Conservation (phyloP, 1,140 invertebrate genomes). For the Drosophila yakuba region DNA sequence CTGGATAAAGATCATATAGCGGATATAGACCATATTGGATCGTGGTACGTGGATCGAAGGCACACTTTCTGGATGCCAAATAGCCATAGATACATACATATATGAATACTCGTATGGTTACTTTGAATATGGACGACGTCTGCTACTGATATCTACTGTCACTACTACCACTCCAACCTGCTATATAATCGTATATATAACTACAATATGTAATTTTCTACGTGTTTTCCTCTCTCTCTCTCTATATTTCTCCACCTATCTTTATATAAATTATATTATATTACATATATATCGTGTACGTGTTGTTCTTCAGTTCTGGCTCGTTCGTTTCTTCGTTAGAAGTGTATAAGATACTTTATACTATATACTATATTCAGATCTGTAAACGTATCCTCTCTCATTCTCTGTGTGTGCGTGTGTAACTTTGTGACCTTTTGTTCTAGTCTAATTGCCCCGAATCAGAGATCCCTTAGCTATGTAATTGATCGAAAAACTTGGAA, state of each 20-base stretch:
- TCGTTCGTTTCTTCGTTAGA: slow-evolving; percentile 73
- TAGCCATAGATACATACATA: slow-evolving; percentile 21
- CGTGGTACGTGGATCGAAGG: slow-evolving; percentile 42
- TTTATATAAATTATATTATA: slow-evolving; percentile 54
- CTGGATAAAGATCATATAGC: slow-evolving; percentile 12
- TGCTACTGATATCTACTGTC: slow-evolving; percentile 54
- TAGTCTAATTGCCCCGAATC: slow-evolving; percentile 29
- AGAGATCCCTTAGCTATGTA: slow-evolving; percentile 19
- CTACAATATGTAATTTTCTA: slow-evolving; percentile 74
- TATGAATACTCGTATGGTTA: slow-evolving; percentile 11
- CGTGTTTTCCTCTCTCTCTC: slow-evolving; percentile 66
- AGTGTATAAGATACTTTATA: slow-evolving; percentile 27
- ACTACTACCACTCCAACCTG: slow-evolving; percentile 59
- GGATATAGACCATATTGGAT: slow-evolving; percentile 3
- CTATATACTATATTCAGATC: slow-evolving; percentile 25
- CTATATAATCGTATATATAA: slow-evolving; percentile 68
- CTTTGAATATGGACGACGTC: slow-evolving; percentile 34
- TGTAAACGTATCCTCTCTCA: slow-evolving; percentile 40
- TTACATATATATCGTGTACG: slow-evolving; percentile 64
- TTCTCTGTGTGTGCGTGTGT: slow-evolving; percentile 61
- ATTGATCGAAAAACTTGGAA: slow-evolving; percentile 38
- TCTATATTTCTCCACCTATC: slow-evolving; percentile 39
- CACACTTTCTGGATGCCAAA: slow-evolving; percentile 31
- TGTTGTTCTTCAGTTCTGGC: slow-evolving; percentile 78
- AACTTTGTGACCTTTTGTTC: slow-evolving; percentile 39